phyloP scores from a whole-genome alignment of 2,797 vertebrate genomes.

The Dendrocincla fuliginosa region DNA sequence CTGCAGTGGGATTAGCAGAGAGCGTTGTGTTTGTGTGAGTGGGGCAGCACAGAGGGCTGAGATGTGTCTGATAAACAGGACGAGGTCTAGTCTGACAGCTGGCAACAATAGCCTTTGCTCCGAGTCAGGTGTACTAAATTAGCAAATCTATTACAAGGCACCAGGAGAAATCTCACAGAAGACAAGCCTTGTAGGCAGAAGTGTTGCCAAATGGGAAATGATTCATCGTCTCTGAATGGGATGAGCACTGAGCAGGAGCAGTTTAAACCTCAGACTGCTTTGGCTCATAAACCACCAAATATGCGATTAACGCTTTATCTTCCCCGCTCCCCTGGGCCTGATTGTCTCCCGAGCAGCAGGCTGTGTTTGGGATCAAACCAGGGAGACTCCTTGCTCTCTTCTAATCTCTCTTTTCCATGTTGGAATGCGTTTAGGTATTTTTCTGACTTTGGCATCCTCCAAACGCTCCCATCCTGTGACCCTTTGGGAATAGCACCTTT shows the following conservation, averaged over 20 bases:
- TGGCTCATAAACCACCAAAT: conserved; percentile 64
- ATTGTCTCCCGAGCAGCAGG: not conserved
- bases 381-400: fast-evolving
- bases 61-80: conserved; percentile 68
- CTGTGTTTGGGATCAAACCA: not conserved
- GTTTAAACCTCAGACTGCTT: conserved; percentile 72
- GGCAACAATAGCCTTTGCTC: conserved; percentile 59
- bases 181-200: conserved; percentile 70
- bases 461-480: not conserved
- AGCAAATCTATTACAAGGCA: conserved; percentile 64
- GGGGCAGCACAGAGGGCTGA: conserved; percentile 32
- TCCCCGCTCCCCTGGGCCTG: not conserved
- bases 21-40: conserved; percentile 9
- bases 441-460: not conserved
- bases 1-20: conserved; percentile 21
- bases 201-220: conserved; percentile 80
- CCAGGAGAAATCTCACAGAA: conserved; percentile 57
- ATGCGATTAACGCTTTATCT: conserved; percentile 61
- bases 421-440: not conserved
- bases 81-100: conserved; percentile 70
- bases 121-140: conserved; percentile 70
- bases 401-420: not conserved
- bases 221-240: conserved; percentile 82
- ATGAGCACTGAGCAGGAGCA: conserved; percentile 74
- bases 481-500: not conserved